These are phyloP conservation scores for Lepidotrigona ventralis DNA, from an alignment of 1,140 invertebrate species.

Conservation along the genomic window DNA sequence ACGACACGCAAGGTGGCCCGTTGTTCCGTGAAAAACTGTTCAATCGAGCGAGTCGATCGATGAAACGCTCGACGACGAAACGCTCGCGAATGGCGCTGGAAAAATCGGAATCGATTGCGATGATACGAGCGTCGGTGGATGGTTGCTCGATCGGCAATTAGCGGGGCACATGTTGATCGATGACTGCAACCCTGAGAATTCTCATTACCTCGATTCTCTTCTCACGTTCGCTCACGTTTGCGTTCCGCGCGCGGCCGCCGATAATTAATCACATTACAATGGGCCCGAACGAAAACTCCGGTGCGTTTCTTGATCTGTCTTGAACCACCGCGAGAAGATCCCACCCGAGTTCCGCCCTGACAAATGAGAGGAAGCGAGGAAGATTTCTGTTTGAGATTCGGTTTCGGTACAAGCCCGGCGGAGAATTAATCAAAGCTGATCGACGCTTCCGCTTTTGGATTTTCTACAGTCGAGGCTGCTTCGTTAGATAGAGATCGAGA, in stretches of 20 bases:
- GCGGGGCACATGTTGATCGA: slow-evolving; percentile 57
- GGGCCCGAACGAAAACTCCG: neutral
- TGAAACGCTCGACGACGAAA: neutral
- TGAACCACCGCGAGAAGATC: neutral
- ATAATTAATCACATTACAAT: slow-evolving; percentile 53
- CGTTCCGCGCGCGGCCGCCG: slow-evolving; percentile 34
- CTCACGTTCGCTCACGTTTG: slow-evolving; percentile 44
- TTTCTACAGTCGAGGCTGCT: neutral
- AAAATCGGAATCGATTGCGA: slow-evolving; percentile 43
- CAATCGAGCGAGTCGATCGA: slow-evolving; percentile 28
- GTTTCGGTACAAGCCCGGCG: neutral
- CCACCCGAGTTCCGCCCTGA: neutral
- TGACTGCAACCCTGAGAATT: slow-evolving; percentile 56
- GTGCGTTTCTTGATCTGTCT: slow-evolving; percentile 33
- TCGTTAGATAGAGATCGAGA: neutral
- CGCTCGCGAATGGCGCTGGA: neutral
- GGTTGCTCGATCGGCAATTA: slow-evolving; percentile 63
- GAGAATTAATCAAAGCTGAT: neutral
- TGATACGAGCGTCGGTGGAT: slow-evolving; percentile 38
- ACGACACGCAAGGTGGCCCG: slow-evolving; percentile 39
- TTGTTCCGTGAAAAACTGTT: slow-evolving; percentile 33
- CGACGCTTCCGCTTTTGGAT: neutral
- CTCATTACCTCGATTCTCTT: slow-evolving; percentile 63
- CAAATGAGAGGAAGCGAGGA: neutral
- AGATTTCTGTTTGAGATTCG: neutral